Percentiles rank a stretch among this genome's conserved stretches.
Conservation (phyloP, 2,113 vertebrate genomes). For the Capra hircus region DNA sequence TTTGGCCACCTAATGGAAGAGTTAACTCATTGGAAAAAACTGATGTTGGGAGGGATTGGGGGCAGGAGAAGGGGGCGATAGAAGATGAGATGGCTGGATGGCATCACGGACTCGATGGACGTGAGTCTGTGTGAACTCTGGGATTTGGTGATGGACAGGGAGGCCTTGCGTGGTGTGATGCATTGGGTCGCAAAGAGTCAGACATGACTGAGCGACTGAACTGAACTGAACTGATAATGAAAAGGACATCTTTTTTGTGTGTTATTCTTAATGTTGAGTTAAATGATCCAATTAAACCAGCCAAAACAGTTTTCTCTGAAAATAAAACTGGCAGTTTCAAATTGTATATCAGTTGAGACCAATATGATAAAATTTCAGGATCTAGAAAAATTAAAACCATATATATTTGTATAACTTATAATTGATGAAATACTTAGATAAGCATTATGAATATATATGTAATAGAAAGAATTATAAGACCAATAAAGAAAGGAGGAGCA, state of each 20-base stretch:
- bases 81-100: no score
- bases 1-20: no score
- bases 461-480: neutral
- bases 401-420: neutral
- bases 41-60: no score
- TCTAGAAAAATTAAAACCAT: neutral
- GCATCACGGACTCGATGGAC: no score
- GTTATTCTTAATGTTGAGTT: neutral
- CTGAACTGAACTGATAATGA: no score
- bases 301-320: neutral
- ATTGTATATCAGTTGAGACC: neutral
- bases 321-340: neutral
- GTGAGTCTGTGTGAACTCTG: no score
- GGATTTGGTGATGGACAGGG: no score
- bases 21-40: no score
- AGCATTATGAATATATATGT: neutral
- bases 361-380: neutral
- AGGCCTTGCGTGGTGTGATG: no score
- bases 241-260: neutral
- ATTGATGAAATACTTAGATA: neutral
- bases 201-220: no score
- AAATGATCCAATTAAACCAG: neutral
- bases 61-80: no score
- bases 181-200: no score
- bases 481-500: neutral